These are phyloP conservation scores for Sisyra terminalis DNA, from an alignment of 2,888 invertebrate genomes.

Conservation along the genomic window DNA sequence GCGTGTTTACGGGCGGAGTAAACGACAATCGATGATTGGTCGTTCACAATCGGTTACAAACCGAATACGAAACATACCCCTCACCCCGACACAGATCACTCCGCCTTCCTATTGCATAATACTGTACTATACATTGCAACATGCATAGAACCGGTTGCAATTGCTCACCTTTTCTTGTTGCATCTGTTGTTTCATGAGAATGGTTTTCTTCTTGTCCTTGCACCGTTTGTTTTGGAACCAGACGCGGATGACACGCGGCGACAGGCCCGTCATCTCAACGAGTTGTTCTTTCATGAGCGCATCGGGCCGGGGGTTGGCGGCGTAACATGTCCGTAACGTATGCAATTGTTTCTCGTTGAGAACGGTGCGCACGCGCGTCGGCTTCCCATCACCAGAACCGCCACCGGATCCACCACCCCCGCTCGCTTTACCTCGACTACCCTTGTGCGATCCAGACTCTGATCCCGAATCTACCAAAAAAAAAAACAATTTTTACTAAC, in stretches of 20 bases:
- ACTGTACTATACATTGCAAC: too few relatives aligned
- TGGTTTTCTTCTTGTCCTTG: constrained; percentile 94
- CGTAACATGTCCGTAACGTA: constrained; percentile 93
- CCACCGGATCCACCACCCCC: constrained; percentile 35
- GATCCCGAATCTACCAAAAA: constrained; percentile 87
- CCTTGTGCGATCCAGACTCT: constrained; percentile 50
- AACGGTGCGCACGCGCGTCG: constrained; percentile 96
- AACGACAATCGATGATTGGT: too few relatives aligned
- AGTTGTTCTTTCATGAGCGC: constrained; percentile 99
- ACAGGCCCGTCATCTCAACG: constrained; percentile 96
- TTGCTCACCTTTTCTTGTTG: constrained; percentile 84
- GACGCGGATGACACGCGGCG: constrained; percentile 93
- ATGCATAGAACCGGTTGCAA: constrained; percentile 16
- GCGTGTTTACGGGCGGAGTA: too few relatives aligned
- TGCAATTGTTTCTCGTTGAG: constrained; percentile 97
- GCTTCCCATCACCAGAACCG: constrained; percentile 71
- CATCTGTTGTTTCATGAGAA: constrained; percentile 94
- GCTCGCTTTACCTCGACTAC: constrained; percentile 19
- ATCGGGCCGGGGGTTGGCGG: constrained; percentile 94
- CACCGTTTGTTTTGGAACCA: constrained; percentile 99
- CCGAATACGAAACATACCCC: too few relatives aligned
- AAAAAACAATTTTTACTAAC: too few relatives aligned
- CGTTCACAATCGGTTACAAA: too few relatives aligned
- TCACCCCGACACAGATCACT: too few relatives aligned
- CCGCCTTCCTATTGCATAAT: too few relatives aligned